A percentile compares a stretch with the other conserved stretches of the same genome.
phyloP scores from a whole-genome alignment of 2,797 vertebrate genomes.

The Amblyopsis hoosieri region DNA sequence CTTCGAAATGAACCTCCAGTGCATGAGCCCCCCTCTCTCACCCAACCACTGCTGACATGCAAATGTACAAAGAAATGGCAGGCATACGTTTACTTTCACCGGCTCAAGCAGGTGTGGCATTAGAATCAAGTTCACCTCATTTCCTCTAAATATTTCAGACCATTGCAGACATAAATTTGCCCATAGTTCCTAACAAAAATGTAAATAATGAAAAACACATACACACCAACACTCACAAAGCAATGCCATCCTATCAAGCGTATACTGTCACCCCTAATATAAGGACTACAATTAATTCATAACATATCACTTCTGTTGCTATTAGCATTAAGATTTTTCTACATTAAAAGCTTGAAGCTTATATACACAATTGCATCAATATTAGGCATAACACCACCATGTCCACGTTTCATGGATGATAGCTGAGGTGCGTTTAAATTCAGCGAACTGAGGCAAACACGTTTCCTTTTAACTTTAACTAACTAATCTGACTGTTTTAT shows the following conservation, averaged over 20 bases:
- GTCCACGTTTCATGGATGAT: constrained; percentile 54
- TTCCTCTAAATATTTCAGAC: constrained; percentile 25
- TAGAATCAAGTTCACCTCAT: constrained; percentile 26
- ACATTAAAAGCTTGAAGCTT: constrained; percentile 79
- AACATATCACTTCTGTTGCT: constrained; percentile 74
- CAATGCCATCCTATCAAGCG: constrained; percentile 74
- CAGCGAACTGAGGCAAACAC: too few species aligned
- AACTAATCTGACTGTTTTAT: too few species aligned
- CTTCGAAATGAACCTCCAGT: too few species aligned
- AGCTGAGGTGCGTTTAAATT: constrained; percentile 16
- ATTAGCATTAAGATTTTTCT: constrained; percentile 73
- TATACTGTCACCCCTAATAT: constrained; percentile 77
- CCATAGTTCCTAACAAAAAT: constrained; percentile 47
- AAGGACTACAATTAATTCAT: constrained; percentile 77
- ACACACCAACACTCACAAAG: constrained; percentile 67
- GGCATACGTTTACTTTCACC: too few species aligned
- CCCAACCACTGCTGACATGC: too few species aligned
- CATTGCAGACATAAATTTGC: constrained; percentile 36
- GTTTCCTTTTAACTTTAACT: too few species aligned
- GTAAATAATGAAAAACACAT: constrained; percentile 43
- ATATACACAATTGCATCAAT: constrained; percentile 76
- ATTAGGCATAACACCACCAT: constrained; percentile 71
- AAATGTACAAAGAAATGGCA: too few species aligned
- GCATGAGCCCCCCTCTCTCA: too few species aligned
- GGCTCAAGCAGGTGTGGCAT: neutral